Percentiles rank a stretch among this genome's conserved stretches.
Conservation (phyloP, 1,140 invertebrate species). For the Camponotus vicinus region DNA sequence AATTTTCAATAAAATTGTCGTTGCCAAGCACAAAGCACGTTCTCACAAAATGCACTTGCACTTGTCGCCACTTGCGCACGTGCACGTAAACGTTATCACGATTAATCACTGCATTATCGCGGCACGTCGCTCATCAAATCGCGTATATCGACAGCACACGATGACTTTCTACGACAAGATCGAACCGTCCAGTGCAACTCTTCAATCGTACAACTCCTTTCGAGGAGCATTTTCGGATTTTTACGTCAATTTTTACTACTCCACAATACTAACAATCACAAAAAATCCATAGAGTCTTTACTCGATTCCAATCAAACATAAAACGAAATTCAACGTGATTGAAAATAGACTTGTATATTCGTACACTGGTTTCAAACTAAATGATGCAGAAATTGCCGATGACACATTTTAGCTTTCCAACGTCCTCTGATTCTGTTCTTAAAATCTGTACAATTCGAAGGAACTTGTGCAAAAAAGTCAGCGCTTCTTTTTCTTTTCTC, state of each 20-base stretch:
- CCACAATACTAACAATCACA: too few relatives aligned
- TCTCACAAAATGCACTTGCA: conserved; percentile 5
- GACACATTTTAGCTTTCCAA: background rate
- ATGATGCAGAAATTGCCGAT: background rate
- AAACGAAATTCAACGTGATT: background rate
- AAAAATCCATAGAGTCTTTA: background rate
- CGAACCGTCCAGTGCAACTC: background rate
- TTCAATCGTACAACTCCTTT: background rate
- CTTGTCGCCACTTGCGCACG: conserved; percentile 40
- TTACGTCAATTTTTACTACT: conserved; percentile 4
- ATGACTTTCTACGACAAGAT: background rate
- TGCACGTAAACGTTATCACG: conserved; percentile 39
- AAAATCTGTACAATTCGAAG: background rate
- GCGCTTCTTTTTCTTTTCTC: background rate
- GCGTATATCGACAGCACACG: conserved; percentile 1
- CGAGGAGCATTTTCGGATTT: conserved; percentile 18
- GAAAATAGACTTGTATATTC: background rate
- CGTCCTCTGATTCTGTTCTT: background rate
- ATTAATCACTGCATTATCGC: conserved; percentile 44
- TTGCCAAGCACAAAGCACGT: conserved; percentile 1
- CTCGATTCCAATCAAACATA: background rate
- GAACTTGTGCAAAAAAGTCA: background rate
- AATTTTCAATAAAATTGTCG: conserved; percentile 1
- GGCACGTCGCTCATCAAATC: conserved; percentile 15
- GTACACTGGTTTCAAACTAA: background rate